Evolutionary conservation across 30 jellyfish, hydroid and myxozoan genomes (phyloP), one percentile per base, ranked within the genome.

Genomic region (Pelagia noctiluca): DNA sequence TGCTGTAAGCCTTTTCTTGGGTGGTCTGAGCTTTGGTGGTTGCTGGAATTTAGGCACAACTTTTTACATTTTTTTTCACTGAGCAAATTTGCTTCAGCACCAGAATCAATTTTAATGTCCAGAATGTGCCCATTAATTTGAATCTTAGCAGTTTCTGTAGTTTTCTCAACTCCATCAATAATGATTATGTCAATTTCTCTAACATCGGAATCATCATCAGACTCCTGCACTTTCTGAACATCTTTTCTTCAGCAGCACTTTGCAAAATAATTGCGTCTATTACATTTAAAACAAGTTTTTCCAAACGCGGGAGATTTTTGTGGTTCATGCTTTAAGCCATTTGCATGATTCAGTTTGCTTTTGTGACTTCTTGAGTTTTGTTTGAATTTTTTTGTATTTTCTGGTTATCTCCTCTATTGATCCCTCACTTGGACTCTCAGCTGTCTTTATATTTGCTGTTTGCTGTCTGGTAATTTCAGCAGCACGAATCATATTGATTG

Each of bases 271-370:
- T 24, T 76, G 34, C 64, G 52, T 76, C 53, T 76, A 13, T 76
- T 76, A 66, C 88, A 16, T n/a, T 18, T 52, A 25, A 26, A 12
- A 29, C 88, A 76, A 18, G 32, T 54, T 57, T 76, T 18, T 21
- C 88, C 88, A 50, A 19, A 76, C 53, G 88, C 86, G 30, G 88
- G 88, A 1, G 88, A 76, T n/a, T 67, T 3, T 67, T 26, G 16
- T 67, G 80, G 80, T 18, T 67, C 80, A 26, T 67, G 78, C 37
- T 10, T 72, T 24, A 12, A 18, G 8, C 46, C 26, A 30, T 83
- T 47, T 47, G 21, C 72, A 57, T 26, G 33, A 19, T 21, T 8
- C 57, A 42, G 57, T 42, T 42, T 42, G 57, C 8, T 42, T 42
- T 42, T 42, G 8, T 42, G 57, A 8, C 57, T 42, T 42, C 57